These are phyloP conservation scores for Acanthornis magna DNA, from an alignment of 2,797 vertebrate species.

Conservation along the genomic window DNA sequence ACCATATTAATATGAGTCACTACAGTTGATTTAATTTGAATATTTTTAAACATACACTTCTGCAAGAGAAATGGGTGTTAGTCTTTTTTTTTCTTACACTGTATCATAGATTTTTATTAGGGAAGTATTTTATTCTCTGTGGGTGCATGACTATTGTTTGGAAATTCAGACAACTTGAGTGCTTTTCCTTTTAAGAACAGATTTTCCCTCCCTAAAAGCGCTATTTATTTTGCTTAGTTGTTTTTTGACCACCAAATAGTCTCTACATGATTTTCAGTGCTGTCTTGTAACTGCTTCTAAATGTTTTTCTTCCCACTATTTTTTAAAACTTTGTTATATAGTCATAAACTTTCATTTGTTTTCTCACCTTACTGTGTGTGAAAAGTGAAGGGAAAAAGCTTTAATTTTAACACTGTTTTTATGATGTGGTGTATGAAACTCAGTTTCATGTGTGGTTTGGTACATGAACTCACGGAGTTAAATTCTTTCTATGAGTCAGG, in stretches of 20 bases:
- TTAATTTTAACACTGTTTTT: slow-evolving; percentile 10
- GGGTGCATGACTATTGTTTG: not conserved
- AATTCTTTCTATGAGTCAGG: slow-evolving; percentile 16
- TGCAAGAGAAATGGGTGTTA: not conserved
- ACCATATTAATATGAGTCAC: not conserved
- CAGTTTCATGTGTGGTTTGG: not conserved
- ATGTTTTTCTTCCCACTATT: slow-evolving; percentile 12
- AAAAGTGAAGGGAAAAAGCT: not conserved
- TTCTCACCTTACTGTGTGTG: not conserved
- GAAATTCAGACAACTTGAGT: slow-evolving; percentile 4
- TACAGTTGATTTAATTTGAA: not conserved
- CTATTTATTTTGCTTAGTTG: not conserved
- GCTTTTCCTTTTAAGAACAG: not conserved
- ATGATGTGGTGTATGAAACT: not conserved
- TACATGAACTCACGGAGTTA: not conserved
- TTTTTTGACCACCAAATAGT: not conserved
- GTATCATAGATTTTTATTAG: not conserved
- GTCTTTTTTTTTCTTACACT: not conserved
- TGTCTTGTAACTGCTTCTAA: not conserved
- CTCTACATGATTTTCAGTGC: not conserved
- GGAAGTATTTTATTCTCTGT: not conserved
- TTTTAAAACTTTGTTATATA: not conserved
- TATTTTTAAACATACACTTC: not conserved
- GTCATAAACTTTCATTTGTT: slow-evolving; percentile 1
- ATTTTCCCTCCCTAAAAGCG: not conserved